These are phyloP conservation scores for Hemiscyllium ocellatum DNA, from an alignment of 2,113 vertebrate species.

Conservation along the genomic window DNA sequence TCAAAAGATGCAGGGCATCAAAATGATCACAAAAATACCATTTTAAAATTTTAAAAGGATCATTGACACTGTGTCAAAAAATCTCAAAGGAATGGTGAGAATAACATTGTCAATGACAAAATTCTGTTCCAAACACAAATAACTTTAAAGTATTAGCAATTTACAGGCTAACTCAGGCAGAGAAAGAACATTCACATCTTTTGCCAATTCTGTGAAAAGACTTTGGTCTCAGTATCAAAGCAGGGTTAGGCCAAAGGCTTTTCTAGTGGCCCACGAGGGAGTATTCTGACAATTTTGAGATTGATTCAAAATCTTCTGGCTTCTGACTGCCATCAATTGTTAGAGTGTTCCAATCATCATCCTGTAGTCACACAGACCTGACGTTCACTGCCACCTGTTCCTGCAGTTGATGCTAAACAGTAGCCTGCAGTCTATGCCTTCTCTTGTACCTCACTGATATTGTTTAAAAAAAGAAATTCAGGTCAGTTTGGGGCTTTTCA, in stretches of 20 bases:
- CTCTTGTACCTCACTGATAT: not conserved
- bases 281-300: not conserved
- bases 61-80: not conserved
- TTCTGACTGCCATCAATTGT: not conserved
- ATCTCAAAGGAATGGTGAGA: not conserved
- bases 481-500: not conserved
- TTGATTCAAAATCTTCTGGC: not conserved
- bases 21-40: not conserved
- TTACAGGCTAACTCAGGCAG: not conserved
- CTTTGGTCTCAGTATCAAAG: not conserved
- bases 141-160: not conserved
- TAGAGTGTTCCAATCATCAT: too few species aligned
- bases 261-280: not conserved
- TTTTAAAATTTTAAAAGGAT: not conserved
- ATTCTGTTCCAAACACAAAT: not conserved
- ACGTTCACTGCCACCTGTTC: not conserved
- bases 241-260: not conserved
- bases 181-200: not conserved
- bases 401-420: not conserved
- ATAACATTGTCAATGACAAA: not conserved
- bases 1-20: not conserved
- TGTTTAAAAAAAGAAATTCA: not conserved
- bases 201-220: not conserved
- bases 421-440: not conserved
- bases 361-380: not conserved